Base-by-base conservation (phyloP, 2,888 invertebrate species). In the Aspidapion aeneum region DNA sequence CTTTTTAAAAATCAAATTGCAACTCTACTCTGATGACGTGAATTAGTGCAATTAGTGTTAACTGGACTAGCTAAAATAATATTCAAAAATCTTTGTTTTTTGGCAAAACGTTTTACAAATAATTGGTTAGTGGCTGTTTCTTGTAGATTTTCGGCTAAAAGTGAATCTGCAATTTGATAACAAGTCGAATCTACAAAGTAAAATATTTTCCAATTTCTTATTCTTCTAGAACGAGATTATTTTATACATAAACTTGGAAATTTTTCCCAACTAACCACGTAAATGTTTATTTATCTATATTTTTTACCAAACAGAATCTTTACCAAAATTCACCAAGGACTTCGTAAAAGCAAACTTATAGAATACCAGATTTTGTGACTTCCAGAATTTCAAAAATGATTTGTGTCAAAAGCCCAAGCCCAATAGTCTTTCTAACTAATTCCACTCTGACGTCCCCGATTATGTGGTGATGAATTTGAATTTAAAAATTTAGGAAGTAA, bases 271-370 rank as follows among this genome's bases (percentile, higher is more conserved):
- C 69, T 64, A 77, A 68, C 19, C 67, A 69, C 72, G 80, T 71
- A 73, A 81, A 72, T n/a, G n/a, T n/a, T 73, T 77, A 18, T 22
- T 73, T 72, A 22, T 78, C 76, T 1, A 83, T 77, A 54, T 83
- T 81, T 20, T 82, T 70, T 0, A 86, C 83, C 85, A 86, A 87
- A 68, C 82, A 82, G 0, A 85, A 83, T 52, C 82, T 81, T 21
- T 87, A 74, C 21, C 86, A 76, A 67, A 88, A 87, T 52, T 86
- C 78, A 80, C 87, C 87, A 88, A 12, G 84, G 81, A 60, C 81
- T 79, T 55, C 81, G 78, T n/a, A 88, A 75, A 62, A 87, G 83
- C 1, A 74, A 72, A 69, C 87, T 84, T 71, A 87, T 87, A 22
- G 86, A 83, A 0, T n/a, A n/a, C n/a, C n/a, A n/a, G n/a, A n/a